Base-by-base conservation (phyloP, 2,888 invertebrate species). In the Azorinus chamasolen region DNA sequence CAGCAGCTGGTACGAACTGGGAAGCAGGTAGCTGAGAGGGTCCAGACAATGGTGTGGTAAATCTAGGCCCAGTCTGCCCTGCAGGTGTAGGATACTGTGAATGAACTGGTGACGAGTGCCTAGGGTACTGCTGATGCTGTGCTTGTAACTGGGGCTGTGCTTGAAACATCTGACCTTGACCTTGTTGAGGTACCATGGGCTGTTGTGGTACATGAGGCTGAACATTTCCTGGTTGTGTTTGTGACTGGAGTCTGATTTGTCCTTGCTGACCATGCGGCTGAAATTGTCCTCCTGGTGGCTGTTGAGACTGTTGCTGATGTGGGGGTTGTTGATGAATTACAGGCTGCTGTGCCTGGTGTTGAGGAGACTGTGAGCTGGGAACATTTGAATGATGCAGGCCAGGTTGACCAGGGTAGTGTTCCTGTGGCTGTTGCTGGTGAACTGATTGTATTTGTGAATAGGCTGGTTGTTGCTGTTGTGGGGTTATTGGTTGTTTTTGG, bases 251-350 rank as follows among this genome's bases (percentile, higher is more conserved):
- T 62, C 48, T 65, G 22, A 20, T 45, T 43, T 54, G 59, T 58
- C 62, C 54, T 55, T 66, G 68, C 8, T 10, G 39, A 59, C 22
- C 24, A 18, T 70, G 57, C 10, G 32, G 58, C 32, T 32, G 32
- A 41, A 18, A n/a, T 48, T 45, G 32, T 22, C 24, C 22, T 14
- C 22, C 20, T 57, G 74, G 39, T 63, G 77, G 62, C 53, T 70
- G 71, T 57, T 65, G 72, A 18, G 6, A 24, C 27, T 59, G 63
- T 24, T 63, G 79, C 27, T 53, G 46, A 20, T 37, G 46, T 6
- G 48, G 57, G 45, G 59, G 65, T 39, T 65, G 59, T 41, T 53
- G 63, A 6, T 66, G 71, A 16, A 68, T 51, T 2, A 20, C 54
- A 18, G 41, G 20, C 41, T 20, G 20, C 16, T 68, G 41, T 12